These are phyloP conservation scores for Ophiothrix spiculata DNA, from an alignment of 35 echinoderm and acorn worm genomes.

Conservation along the genomic window DNA sequence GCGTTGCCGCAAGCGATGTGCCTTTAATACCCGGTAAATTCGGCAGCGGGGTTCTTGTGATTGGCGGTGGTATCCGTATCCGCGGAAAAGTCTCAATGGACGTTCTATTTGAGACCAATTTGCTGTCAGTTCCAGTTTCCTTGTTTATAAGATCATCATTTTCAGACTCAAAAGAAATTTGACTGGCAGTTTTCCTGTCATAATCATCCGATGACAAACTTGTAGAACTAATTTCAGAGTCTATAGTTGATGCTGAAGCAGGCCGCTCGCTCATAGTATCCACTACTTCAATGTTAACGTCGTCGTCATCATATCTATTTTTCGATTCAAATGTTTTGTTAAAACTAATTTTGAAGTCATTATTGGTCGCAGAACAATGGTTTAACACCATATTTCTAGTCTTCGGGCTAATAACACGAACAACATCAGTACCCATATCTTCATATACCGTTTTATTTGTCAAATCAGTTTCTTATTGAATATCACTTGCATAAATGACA, in stretches of 20 bases:
- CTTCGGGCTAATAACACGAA: background rate
- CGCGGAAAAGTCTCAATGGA: background rate
- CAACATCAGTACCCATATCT: slow-evolving; percentile 5
- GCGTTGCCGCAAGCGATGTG: background rate
- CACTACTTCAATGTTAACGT: background rate
- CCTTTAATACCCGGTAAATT: slow-evolving; percentile 15
- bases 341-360: too few species aligned
- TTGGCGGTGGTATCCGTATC: slow-evolving; percentile 16
- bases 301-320: background rate
- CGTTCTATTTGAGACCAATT: background rate
- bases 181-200: background rate
- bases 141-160: background rate
- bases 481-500: too few species aligned
- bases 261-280: background rate
- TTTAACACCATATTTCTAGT: background rate
- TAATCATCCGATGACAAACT: background rate
- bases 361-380: background rate
- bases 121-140: background rate
- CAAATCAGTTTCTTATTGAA: too few species aligned
- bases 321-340: too few species aligned
- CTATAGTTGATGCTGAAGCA: background rate
- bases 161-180: background rate
- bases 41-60: slow-evolving; percentile 28
- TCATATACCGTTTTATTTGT: too few species aligned
- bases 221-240: background rate